Percentiles rank a stretch among this genome's conserved stretches.
phyloP scores from a whole-genome alignment of 1,140 invertebrate genomes.

The Drosophila mojavensis region DNA sequence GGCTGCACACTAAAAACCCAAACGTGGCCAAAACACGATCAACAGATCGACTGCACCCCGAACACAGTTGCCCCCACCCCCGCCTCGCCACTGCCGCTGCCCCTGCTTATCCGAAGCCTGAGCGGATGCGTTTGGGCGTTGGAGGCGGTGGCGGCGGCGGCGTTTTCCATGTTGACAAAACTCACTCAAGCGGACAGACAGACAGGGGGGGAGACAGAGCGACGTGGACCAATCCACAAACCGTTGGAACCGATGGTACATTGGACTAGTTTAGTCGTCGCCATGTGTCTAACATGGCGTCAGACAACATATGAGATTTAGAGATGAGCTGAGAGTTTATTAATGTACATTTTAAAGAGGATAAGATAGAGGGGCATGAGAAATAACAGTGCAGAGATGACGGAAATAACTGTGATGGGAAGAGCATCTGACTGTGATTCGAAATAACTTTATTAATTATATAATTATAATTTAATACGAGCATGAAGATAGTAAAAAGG shows the following conservation, averaged over 20 bases:
- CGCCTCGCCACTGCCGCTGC: neutral
- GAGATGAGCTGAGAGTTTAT: constrained; percentile 50
- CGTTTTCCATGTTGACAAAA: constrained; percentile 79
- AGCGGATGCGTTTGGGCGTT: constrained; percentile 80
- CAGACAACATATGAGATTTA: constrained; percentile 56
- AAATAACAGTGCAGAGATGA: constrained; percentile 2
- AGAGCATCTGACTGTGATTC: neutral
- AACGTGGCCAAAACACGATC: constrained; percentile 69
- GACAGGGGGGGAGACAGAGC: constrained; percentile 2
- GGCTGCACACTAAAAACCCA: constrained; percentile 52
- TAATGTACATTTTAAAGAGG: constrained; percentile 10
- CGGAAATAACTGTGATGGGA: neutral
- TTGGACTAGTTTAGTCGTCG: constrained; percentile 73
- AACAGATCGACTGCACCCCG: constrained; percentile 31
- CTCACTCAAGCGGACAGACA: constrained; percentile 55
- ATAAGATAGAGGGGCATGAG: constrained; percentile 7
- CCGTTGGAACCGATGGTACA: constrained; percentile 40
- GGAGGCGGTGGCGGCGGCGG: constrained; percentile 46
- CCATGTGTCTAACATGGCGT: constrained; percentile 62
- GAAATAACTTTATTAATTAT: neutral
- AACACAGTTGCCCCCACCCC: neutral
- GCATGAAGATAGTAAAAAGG: no score
- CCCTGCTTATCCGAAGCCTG: constrained; percentile 6
- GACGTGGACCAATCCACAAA: constrained; percentile 18
- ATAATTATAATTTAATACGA: no score